Percentiles rank a stretch among this genome's conserved stretches.
Evolutionary conservation across 2,797 vertebrate species (phyloP).

Genomic region (Pseudocheirus occidentalis): DNA sequence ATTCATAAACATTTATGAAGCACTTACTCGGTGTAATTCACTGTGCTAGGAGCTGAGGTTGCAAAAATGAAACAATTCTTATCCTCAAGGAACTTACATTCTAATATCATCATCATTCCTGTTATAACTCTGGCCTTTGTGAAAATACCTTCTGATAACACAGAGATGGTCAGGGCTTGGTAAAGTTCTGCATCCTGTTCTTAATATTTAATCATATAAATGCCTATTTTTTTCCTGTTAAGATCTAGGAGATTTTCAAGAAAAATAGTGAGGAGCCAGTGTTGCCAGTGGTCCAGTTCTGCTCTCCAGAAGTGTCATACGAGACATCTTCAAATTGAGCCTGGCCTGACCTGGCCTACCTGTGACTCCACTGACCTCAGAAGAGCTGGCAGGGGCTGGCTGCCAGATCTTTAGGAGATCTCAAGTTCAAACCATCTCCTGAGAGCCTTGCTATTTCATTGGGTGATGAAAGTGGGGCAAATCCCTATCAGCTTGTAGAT

Average conservation of each 20-base stretch:
- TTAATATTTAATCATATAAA: slow-evolving; percentile 13
- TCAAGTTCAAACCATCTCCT: neutral
- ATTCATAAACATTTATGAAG: neutral
- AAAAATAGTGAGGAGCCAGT: slow-evolving; percentile 84
- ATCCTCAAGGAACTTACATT: neutral
- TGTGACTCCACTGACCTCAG: neutral
- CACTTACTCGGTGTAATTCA: neutral
- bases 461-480: neutral
- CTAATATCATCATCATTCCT: neutral
- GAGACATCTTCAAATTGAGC: slow-evolving; percentile 81
- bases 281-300: slow-evolving; percentile 90
- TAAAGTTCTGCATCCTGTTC: neutral
- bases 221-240: slow-evolving; percentile 70
- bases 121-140: neutral
- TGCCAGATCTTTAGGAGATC: neutral
- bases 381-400: neutral
- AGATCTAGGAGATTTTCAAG: slow-evolving; percentile 88
- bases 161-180: neutral
- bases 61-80: neutral
- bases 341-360: neutral
- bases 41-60: neutral
- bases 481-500: slow-evolving; percentile 84
- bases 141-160: neutral
- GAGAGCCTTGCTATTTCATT: neutral
- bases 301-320: slow-evolving; percentile 92